Evolutionary conservation across 2,797 vertebrate species (phyloP).

Genomic region (Okamejei kenojei): DNA sequence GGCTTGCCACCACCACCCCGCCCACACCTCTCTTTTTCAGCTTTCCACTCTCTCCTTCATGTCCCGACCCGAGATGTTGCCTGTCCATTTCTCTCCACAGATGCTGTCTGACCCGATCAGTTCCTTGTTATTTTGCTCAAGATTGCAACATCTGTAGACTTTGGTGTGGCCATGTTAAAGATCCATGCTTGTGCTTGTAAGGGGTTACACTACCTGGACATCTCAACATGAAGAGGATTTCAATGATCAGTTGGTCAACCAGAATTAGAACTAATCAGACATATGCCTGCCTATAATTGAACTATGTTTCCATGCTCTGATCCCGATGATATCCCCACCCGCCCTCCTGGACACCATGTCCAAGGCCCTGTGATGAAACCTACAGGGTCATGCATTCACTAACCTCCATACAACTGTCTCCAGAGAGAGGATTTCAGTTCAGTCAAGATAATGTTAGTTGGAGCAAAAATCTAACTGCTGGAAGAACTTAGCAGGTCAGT

Average conservation of each 20-base stretch:
- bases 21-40: no score
- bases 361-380: neutral
- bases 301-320: neutral
- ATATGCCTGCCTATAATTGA: neutral
- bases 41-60: no score
- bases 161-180: neutral
- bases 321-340: neutral
- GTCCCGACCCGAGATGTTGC: no score
- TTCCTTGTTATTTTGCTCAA: no score
- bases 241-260: neutral
- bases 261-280: neutral
- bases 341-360: neutral
- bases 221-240: neutral
- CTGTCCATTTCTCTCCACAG: no score
- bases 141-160: no score
- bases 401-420: neutral
- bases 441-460: neutral
- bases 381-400: neutral
- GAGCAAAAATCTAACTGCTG: neutral
- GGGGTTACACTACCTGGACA: neutral
- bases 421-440: conserved; percentile 2
- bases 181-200: neutral
- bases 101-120: no score
- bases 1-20: no score
- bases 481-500: no score